Evolutionary conservation across 1,140 invertebrate genomes (phyloP), one percentile per base, ranked within the genome.

Genomic region (Nephotettix cincticeps): DNA sequence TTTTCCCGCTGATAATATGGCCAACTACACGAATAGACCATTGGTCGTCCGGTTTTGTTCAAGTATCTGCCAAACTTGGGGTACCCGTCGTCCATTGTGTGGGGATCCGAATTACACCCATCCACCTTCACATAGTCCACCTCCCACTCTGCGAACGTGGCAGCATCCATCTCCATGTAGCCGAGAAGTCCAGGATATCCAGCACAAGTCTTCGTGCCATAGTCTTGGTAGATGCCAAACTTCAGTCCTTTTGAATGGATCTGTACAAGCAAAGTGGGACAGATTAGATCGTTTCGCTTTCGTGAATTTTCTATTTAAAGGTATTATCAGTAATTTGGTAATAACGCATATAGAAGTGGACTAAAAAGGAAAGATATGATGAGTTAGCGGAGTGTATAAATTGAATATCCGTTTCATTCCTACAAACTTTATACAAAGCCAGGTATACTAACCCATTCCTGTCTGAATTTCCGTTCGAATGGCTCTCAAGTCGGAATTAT

Each of bases 151-250:
- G 94, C 95, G 84, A 99, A 99, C 0, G 93, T 94, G 27, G 91
- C 82, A 0, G 96, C 95, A 83, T 98, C 97, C 75, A 84, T 84
- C 77, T 94, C 85, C 76, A 97, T 84, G 82, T 94, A 89, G 1
- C 93, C 93, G 51, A 96, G 84, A 72, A 95, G 92, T 45, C 97
- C 97, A 17, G 97, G 97, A 81, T 97, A 99, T 6, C 96, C 96
- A 2, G 90, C 93, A 78, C 97, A 99, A 0, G 97, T 99, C 77
- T 91, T 91, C 75, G 92, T 96, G 1, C 97, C 97, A 83, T 92
- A 98, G 80, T 99, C 96, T 81, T 97, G 95, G 80, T 99, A 99
- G 71, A 99, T 98, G 21, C 97, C 97, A 78, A 99, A 95, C 81
- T 98, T 98, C 1, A 99, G 82, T 51, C 94, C 95, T 83, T 93